Percentiles rank a stretch among this genome's conserved stretches.
Conservation (phyloP, 92 coral and sea anemone species). For the Siderastrea radians region DNA sequence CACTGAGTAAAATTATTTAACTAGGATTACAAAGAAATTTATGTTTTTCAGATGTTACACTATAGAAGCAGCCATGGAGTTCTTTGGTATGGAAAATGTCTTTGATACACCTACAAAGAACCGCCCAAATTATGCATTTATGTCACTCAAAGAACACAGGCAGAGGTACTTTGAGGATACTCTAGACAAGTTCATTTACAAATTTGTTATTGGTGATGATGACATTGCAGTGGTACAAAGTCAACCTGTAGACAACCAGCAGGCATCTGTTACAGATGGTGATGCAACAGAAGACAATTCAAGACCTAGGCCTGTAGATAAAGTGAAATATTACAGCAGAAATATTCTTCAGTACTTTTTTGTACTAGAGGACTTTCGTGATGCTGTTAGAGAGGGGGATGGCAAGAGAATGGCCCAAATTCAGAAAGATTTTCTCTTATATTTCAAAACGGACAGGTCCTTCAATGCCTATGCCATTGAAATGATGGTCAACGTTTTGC, state of each 20-base stretch:
- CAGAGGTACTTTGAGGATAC: slow-evolving; percentile 55
- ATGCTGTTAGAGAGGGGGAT: slow-evolving; percentile 51
- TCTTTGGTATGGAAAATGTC: slow-evolving; percentile 38
- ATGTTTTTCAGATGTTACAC: slow-evolving; percentile 36
- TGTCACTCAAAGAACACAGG: slow-evolving; percentile 24
- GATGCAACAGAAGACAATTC: not conserved
- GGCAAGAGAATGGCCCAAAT: slow-evolving; percentile 46
- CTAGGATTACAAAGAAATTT: too few relatives aligned
- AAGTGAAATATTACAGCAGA: slow-evolving; percentile 24
- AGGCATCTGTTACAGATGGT: slow-evolving; percentile 11
- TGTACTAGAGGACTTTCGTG: slow-evolving; percentile 23
- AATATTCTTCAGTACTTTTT: slow-evolving; percentile 30
- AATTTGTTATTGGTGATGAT: slow-evolving; percentile 29
- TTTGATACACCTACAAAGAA: slow-evolving; percentile 40
- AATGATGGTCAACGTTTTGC: slow-evolving; percentile 77
- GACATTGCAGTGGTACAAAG: not conserved
- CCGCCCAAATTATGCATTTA: slow-evolving; percentile 46
- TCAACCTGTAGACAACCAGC: not conserved
- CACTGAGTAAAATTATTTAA: too few relatives aligned
- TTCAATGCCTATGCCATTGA: slow-evolving; percentile 65
- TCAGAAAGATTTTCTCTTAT: slow-evolving; percentile 46
- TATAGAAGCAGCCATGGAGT: slow-evolving; percentile 59
- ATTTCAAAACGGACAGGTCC: slow-evolving; percentile 20
- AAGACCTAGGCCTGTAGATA: not conserved
- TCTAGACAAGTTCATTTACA: slow-evolving; percentile 8